Conservation (phyloP, 30 jellyfish, hydroid and myxozoan species). For the Pelagia noctiluca region DNA sequence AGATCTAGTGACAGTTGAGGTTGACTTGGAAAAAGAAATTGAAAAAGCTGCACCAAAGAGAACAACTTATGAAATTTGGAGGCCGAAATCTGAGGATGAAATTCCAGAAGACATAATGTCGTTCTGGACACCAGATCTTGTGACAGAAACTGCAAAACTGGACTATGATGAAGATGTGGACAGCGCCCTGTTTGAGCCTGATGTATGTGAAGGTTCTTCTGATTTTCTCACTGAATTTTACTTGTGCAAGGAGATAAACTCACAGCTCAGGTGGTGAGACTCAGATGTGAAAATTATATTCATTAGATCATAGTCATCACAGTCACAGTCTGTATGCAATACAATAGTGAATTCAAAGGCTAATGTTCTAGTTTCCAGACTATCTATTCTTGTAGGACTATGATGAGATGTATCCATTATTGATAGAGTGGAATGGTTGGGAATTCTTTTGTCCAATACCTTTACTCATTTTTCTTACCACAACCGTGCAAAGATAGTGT, state of each 20-base stretch:
- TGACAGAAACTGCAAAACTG: constrained; percentile 62
- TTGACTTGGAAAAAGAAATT: constrained; percentile 40
- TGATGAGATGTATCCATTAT: too few relatives aligned
- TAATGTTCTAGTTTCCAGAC: too few relatives aligned
- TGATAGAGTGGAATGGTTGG: too few relatives aligned
- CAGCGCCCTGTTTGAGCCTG: constrained; percentile 39
- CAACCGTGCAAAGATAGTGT: too few relatives aligned
- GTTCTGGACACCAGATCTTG: constrained; percentile 66
- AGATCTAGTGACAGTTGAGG: constrained; percentile 47
- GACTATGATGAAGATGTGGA: constrained; percentile 55
- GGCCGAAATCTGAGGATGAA: not conserved
- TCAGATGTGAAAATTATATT: too few relatives aligned
- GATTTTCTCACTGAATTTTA: constrained; percentile 52
- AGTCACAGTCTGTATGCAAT: too few relatives aligned
- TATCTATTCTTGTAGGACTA: too few relatives aligned
- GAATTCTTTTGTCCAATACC: too few relatives aligned
- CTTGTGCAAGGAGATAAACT: constrained; percentile 44
- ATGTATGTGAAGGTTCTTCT: not conserved
- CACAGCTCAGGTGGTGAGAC: constrained; percentile 54
- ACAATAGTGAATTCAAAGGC: too few relatives aligned
- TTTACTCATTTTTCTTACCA: too few relatives aligned
- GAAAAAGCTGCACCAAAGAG: constrained; percentile 59
- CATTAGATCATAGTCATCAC: too few relatives aligned
- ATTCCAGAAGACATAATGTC: constrained; percentile 37
- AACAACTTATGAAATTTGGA: constrained; percentile 9